phyloP scores from a whole-genome alignment of 2,797 vertebrate species.

The Sebastes nivosus region DNA sequence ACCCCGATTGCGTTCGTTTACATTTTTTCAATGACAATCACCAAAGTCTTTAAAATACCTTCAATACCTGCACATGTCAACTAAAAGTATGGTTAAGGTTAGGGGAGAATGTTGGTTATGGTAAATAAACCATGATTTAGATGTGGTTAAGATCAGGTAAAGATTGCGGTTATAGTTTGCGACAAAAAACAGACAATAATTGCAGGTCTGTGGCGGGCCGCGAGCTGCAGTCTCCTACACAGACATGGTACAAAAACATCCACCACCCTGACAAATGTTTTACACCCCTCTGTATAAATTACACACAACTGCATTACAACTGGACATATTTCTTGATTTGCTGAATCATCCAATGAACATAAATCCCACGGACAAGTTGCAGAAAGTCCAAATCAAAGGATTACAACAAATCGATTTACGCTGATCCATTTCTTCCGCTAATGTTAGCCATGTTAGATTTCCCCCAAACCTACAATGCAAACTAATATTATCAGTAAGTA shows the following conservation, averaged over 20 bases:
- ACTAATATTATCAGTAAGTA: background rate
- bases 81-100: background rate
- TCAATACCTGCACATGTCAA: background rate
- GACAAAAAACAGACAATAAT: background rate
- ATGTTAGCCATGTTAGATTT: background rate
- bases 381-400: background rate
- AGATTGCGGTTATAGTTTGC: background rate
- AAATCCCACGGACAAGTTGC: background rate
- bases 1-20: background rate
- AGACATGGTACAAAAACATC: background rate
- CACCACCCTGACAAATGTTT: background rate
- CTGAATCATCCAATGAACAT: background rate
- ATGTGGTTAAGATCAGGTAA: background rate
- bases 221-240: background rate
- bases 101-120: background rate
- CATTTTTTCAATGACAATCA: background rate
- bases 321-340: no score
- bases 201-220: background rate
- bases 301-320: background rate
- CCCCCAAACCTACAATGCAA: background rate
- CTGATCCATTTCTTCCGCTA: background rate
- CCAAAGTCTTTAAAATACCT: background rate
- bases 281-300: background rate
- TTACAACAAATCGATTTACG: background rate
- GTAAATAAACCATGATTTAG: background rate